Percentiles rank a stretch among this genome's conserved stretches.
phyloP scores from a whole-genome alignment of 2,113 vertebrate genomes.

The Osmerus eperlanus region DNA sequence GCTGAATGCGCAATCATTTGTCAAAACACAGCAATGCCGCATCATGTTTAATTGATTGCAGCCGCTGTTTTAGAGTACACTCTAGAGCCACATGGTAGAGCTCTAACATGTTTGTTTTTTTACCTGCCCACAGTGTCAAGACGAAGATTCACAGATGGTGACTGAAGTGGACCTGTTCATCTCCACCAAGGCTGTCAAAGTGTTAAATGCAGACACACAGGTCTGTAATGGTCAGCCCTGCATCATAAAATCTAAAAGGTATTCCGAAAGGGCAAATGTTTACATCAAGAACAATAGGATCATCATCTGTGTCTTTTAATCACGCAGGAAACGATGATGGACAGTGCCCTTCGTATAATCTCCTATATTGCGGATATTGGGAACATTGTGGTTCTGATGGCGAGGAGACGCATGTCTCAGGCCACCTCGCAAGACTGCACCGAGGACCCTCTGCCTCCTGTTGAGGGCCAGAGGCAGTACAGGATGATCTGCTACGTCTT shows the following conservation, averaged over 20 bases:
- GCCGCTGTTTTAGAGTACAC: neutral
- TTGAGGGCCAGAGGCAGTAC: constrained; percentile 90
- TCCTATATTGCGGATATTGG: constrained; percentile 98
- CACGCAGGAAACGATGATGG: constrained; percentile 93
- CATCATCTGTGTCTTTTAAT: neutral
- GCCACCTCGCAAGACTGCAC: constrained; percentile 89
- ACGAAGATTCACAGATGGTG: constrained; percentile 87
- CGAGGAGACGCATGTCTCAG: constrained; percentile 85
- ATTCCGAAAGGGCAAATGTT: neutral
- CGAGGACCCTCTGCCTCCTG: constrained; percentile 78
- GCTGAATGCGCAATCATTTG: too few relatives aligned
- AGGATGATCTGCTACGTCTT: constrained; percentile 98
- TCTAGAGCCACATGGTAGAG: constrained; percentile 43
- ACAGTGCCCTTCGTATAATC: constrained; percentile 94
- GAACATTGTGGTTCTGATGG: constrained; percentile 96
- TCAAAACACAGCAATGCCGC: too few relatives aligned
- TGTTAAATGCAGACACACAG: constrained; percentile 97
- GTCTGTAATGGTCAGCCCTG: constrained; percentile 58
- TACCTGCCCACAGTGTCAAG: constrained; percentile 74
- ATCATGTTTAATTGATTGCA: too few relatives aligned
- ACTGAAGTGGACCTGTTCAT: constrained; percentile 98
- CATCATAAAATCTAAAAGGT: neutral
- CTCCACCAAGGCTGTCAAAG: constrained; percentile 97
- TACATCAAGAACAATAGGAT: too few relatives aligned
- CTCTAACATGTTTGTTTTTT: constrained; percentile 31